Conservation (phyloP, 2,888 invertebrate species). For the Lepidocyrtinus sp. region DNA sequence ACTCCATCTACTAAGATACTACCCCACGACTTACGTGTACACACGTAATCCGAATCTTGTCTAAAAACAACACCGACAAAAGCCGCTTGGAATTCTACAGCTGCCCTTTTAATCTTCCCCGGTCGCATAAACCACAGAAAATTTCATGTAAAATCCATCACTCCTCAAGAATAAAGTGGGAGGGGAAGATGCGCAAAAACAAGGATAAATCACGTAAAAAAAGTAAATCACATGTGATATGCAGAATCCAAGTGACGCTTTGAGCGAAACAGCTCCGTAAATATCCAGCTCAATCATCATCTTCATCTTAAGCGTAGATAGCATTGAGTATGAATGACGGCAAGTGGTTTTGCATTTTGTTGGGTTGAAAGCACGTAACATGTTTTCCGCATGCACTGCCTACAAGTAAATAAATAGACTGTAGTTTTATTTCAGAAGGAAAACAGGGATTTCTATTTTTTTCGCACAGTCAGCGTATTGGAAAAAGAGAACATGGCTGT, state of each 20-base stretch:
- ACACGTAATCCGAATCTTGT: not conserved
- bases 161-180: not conserved
- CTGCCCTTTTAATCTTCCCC: not conserved
- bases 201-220: not conserved
- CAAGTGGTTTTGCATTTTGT: not conserved
- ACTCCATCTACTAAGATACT: no score
- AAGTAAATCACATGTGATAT: not conserved
- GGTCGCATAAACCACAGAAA: not conserved
- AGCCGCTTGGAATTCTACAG: not conserved
- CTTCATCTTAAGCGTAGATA: not conserved
- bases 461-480: not conserved
- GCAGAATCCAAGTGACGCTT: not conserved
- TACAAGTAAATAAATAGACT: not conserved
- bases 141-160: not conserved
- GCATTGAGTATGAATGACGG: not conserved
- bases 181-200: not conserved
- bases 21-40: not conserved
- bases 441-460: not conserved
- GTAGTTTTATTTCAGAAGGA: not conserved
- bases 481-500: not conserved
- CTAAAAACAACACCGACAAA: not conserved
- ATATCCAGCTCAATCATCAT: not conserved
- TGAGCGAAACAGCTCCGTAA: no score
- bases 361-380: no score
- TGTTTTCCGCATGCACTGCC: not conserved